These are phyloP conservation scores for Argyresthia goedartella DNA, from an alignment of 2,888 invertebrate species.

Conservation along the genomic window DNA sequence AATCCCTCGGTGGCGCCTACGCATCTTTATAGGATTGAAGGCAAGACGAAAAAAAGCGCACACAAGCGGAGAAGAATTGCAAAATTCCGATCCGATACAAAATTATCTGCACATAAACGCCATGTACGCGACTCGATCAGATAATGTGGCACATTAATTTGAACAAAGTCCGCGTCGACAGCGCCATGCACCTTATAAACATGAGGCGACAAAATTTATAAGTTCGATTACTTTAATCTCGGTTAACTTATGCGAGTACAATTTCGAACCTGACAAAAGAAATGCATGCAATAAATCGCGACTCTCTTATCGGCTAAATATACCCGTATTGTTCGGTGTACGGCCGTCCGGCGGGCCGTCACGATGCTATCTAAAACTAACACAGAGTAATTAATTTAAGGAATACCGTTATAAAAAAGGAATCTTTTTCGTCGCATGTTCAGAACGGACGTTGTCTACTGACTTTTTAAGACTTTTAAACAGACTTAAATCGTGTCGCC, in stretches of 20 bases:
- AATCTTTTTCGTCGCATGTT: conserved; percentile 54
- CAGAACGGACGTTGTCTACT: conserved; percentile 5
- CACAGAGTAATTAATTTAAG: conserved; percentile 66
- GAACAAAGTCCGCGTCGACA: conserved; percentile 69
- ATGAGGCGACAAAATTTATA: conserved; percentile 72
- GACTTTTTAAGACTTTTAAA: neutral
- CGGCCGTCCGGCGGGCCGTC: conserved; percentile 36
- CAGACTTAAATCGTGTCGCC: neutral
- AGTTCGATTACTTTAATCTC: conserved; percentile 72
- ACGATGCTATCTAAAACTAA: conserved; percentile 49
- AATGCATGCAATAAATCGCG: conserved; percentile 68
- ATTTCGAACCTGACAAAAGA: conserved; percentile 72
- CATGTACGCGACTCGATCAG: conserved; percentile 66
- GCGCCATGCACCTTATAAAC: conserved; percentile 63
- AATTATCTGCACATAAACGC: conserved; percentile 70
- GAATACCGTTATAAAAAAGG: conserved; percentile 45
- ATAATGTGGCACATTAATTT: conserved; percentile 69
- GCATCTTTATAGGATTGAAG: too few relatives aligned
- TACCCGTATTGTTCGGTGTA: conserved; percentile 60
- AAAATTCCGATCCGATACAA: conserved; percentile 42
- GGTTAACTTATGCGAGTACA: conserved; percentile 71
- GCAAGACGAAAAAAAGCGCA: too few relatives aligned
- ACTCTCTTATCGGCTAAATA: conserved; percentile 57
- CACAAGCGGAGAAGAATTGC: conserved; percentile 40
- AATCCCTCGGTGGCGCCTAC: neutral